Percentiles rank a stretch among this genome's conserved stretches.
phyloP scores from a whole-genome alignment of 2,113 vertebrate species.

The Casuarius casuarius region DNA sequence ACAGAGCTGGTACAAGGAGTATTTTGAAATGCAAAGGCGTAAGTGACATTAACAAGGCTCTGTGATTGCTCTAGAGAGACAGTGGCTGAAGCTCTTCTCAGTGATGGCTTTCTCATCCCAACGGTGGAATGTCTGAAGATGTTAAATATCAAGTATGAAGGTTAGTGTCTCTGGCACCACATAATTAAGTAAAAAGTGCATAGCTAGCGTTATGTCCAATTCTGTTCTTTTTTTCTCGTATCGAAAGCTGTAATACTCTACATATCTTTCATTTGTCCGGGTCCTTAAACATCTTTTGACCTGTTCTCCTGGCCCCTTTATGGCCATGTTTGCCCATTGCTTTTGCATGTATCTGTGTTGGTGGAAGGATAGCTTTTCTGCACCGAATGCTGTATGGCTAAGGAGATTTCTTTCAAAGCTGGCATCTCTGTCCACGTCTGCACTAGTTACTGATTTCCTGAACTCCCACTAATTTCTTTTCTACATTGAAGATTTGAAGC shows the following conservation, averaged over 20 bases:
- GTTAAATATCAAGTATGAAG: conserved; percentile 82
- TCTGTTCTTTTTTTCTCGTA: neutral
- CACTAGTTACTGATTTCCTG: neutral
- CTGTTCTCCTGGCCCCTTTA: neutral
- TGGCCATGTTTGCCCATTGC: neutral
- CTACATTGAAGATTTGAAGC: neutral
- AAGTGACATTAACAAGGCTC: neutral
- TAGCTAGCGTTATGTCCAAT: neutral
- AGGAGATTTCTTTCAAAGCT: neutral
- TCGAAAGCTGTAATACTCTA: neutral
- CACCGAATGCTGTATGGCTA: neutral
- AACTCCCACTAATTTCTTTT: neutral
- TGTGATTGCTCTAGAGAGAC: conserved; percentile 68
- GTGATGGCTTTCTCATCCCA: conserved; percentile 92
- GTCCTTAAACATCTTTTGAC: neutral
- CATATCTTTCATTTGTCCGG: neutral
- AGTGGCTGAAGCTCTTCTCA: conserved; percentile 84
- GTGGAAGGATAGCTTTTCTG: neutral
- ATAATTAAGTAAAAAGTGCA: neutral
- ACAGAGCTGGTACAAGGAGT: neutral
- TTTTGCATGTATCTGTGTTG: neutral
- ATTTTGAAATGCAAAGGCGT: neutral
- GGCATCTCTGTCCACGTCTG: neutral
- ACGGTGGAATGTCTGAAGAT: conserved; percentile 86
- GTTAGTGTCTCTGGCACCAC: conserved; percentile 57